Evolutionary conservation across 2,888 invertebrate genomes (phyloP).

Genomic region (Ormyrus rosae): DNA sequence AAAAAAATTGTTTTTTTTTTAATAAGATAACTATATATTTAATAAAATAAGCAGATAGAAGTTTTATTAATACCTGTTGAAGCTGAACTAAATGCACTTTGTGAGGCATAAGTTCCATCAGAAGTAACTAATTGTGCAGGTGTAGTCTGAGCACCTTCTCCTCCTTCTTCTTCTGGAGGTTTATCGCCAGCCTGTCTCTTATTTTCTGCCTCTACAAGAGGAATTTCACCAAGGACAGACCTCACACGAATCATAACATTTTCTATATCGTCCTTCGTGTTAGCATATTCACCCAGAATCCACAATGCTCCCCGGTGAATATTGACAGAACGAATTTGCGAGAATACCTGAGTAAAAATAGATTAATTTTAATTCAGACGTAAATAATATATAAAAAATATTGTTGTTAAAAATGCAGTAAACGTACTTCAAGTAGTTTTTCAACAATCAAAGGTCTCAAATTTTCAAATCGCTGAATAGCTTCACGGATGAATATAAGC

Average conservation of each 20-base stretch:
- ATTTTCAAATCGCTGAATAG: conserved; percentile 93
- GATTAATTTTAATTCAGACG: not conserved
- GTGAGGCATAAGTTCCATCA: conserved; percentile 99
- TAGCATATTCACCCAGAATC: conserved; percentile 98
- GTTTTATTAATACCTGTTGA: conserved; percentile 73
- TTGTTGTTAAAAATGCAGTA: conserved; percentile 12
- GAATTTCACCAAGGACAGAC: conserved; percentile 81
- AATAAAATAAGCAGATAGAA: conserved; percentile 4
- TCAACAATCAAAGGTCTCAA: conserved; percentile 89
- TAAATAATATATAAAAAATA: conserved; percentile 13
- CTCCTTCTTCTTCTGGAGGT: conserved; percentile 75
- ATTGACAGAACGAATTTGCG: conserved; percentile 92
- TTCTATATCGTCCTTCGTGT: conserved; percentile 85
- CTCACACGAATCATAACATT: conserved; percentile 88
- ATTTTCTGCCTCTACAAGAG: conserved; percentile 80
- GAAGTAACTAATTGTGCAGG: conserved; percentile 91
- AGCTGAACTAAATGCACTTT: conserved; percentile 94
- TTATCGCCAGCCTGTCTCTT: conserved; percentile 86
- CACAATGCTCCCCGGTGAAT: conserved; percentile 96
- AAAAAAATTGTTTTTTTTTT: conserved; percentile 23
- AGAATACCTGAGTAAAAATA: conserved; percentile 83
- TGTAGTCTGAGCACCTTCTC: conserved; percentile 63
- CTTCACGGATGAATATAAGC: conserved; percentile 94
- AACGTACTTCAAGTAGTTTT: conserved; percentile 71
- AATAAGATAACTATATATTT: conserved; percentile 1